Conservation (phyloP, 2,797 vertebrate genomes). For the Danio tinwini region DNA sequence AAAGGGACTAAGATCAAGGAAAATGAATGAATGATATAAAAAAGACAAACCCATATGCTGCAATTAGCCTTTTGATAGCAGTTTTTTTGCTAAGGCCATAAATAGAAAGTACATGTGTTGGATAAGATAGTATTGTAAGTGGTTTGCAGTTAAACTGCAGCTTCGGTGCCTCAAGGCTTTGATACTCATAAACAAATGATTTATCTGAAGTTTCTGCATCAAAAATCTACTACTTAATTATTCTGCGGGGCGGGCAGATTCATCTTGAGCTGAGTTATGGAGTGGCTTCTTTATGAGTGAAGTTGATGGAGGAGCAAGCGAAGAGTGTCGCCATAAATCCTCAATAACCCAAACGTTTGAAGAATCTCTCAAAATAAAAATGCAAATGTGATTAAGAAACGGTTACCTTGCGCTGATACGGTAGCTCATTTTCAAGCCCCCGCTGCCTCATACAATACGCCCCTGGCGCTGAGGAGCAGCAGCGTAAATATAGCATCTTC, state of each 20-base stretch:
- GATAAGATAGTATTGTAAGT: slow-evolving; percentile 19
- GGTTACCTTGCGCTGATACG: slow-evolving; percentile 84
- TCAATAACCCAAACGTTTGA: slow-evolving; percentile 86
- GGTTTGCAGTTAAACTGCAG: slow-evolving; percentile 24
- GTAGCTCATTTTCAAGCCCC: slow-evolving; percentile 74
- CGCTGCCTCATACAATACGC: slow-evolving; percentile 17
- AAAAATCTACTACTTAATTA: slow-evolving; percentile 86
- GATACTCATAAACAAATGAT: slow-evolving; percentile 83
- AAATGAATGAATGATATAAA: not conserved
- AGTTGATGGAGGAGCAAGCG: slow-evolving; percentile 83
- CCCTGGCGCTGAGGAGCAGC: slow-evolving; percentile 28
- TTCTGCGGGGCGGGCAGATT: slow-evolving; percentile 78
- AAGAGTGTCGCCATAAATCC: slow-evolving; percentile 83
- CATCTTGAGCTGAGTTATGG: slow-evolving; percentile 83
- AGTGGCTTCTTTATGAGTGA: slow-evolving; percentile 85
- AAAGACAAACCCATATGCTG: not conserved
- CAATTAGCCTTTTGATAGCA: slow-evolving; percentile 9
- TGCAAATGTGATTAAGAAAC: slow-evolving; percentile 85
- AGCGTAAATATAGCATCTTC: slow-evolving; percentile 55
- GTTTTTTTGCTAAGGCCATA: slow-evolving; percentile 15
- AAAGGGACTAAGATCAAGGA: too few species aligned
- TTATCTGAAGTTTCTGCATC: slow-evolving; percentile 84
- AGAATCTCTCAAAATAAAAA: slow-evolving; percentile 86
- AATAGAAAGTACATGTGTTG: slow-evolving; percentile 30
- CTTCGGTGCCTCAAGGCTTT: slow-evolving; percentile 75